phyloP scores from a whole-genome alignment of 2,797 vertebrate species.

The Cichlasoma orientale region DNA sequence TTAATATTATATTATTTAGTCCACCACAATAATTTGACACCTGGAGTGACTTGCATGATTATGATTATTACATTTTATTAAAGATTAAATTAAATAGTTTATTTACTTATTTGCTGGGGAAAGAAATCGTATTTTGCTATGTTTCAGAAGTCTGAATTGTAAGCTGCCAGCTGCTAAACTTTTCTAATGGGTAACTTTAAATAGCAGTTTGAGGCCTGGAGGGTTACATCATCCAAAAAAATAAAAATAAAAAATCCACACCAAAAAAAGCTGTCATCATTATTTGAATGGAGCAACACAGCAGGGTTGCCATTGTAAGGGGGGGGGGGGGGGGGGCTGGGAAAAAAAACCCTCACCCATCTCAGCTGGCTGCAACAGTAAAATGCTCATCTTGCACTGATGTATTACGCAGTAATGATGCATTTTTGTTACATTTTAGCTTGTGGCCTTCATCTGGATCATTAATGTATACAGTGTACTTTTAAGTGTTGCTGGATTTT shows the following conservation, averaged over 20 bases:
- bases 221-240: background rate
- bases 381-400: background rate
- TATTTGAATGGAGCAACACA: background rate
- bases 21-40: background rate
- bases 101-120: background rate
- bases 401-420: background rate
- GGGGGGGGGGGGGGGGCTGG: background rate
- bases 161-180: background rate
- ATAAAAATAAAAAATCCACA: background rate
- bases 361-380: background rate
- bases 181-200: background rate
- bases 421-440: background rate
- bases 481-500: background rate
- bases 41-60: background rate
- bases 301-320: background rate
- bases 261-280: background rate
- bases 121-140: background rate
- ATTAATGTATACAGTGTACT: background rate
- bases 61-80: too few species aligned
- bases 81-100: background rate
- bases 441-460: background rate
- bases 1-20: background rate
- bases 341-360: background rate
- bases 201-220: background rate
- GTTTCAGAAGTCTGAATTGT: background rate